Conservation (phyloP, 2,888 invertebrate genomes). For the Macaria liturata region DNA sequence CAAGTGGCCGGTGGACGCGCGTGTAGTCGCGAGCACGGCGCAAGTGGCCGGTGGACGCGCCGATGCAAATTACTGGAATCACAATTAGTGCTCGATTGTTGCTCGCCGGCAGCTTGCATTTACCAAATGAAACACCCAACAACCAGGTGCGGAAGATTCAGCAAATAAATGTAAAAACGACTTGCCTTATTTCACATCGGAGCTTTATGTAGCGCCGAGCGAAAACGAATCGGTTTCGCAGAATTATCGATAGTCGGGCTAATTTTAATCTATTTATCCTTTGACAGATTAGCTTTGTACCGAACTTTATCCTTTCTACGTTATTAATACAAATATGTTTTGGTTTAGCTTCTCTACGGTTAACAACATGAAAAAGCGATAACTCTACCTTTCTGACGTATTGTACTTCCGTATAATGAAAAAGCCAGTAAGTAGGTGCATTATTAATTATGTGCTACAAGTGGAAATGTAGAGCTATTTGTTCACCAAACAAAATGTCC, state of each 20-base stretch:
- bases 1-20: constrained; percentile 51
- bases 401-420: too few species aligned
- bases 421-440: constrained; percentile 15
- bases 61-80: constrained; percentile 76
- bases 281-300: too few species aligned
- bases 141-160: constrained; percentile 60
- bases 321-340: background rate
- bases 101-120: constrained; percentile 64
- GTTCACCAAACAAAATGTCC: constrained; percentile 71
- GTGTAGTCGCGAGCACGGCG: constrained; percentile 41
- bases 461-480: constrained; percentile 64
- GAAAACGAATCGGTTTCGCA: constrained; percentile 26
- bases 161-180: constrained; percentile 62
- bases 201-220: constrained; percentile 38
- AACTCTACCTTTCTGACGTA: too few species aligned
- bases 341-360: background rate
- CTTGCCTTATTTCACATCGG: constrained; percentile 48
- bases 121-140: constrained; percentile 68
- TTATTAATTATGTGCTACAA: constrained; percentile 26
- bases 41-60: constrained; percentile 52
- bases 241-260: constrained; percentile 1
- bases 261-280: too few species aligned
- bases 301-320: too few species aligned
- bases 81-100: constrained; percentile 75
- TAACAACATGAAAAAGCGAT: background rate